Percentiles rank a stretch among this genome's conserved stretches.
These are phyloP conservation scores for Anodontia alba DNA, from an alignment of 2,888 invertebrate species.

Conservation along the genomic window DNA sequence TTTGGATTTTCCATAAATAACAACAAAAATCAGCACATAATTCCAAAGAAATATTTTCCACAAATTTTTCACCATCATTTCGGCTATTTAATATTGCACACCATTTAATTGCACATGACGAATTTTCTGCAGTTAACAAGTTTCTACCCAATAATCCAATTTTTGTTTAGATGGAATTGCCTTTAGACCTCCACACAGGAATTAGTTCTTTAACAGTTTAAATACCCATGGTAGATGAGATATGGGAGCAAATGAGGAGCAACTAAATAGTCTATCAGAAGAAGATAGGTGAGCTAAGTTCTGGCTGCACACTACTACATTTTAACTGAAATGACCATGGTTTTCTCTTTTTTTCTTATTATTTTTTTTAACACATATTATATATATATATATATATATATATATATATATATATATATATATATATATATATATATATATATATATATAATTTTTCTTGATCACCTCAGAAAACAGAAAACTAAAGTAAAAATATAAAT, in stretches of 20 bases:
- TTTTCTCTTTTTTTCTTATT: too few species aligned
- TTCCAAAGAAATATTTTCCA: conserved; percentile 12
- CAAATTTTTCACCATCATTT: not conserved
- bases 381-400: too few species aligned
- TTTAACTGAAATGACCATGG: too few species aligned
- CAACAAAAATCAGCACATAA: not conserved
- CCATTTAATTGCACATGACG: not conserved
- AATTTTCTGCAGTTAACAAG: not conserved
- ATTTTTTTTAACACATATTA: too few species aligned
- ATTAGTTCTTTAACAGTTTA: conserved; percentile 3
- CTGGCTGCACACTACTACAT: conserved; percentile 3
- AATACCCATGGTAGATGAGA: not conserved
- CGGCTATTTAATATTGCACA: conserved; percentile 6
- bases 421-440: too few species aligned
- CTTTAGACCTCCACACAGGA: not conserved
- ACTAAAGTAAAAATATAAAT: too few species aligned
- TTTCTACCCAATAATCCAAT: not conserved
- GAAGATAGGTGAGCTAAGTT: not conserved
- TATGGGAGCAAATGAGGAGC: not conserved
- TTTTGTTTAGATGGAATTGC: not conserved
- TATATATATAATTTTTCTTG: too few species aligned
- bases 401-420: too few species aligned
- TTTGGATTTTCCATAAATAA: conserved; percentile 1
- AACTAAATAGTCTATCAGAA: conserved; percentile 9
- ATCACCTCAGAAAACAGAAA: too few species aligned